Conservation (phyloP, 2,113 vertebrate genomes). For the Neogobius melanostomus region DNA sequence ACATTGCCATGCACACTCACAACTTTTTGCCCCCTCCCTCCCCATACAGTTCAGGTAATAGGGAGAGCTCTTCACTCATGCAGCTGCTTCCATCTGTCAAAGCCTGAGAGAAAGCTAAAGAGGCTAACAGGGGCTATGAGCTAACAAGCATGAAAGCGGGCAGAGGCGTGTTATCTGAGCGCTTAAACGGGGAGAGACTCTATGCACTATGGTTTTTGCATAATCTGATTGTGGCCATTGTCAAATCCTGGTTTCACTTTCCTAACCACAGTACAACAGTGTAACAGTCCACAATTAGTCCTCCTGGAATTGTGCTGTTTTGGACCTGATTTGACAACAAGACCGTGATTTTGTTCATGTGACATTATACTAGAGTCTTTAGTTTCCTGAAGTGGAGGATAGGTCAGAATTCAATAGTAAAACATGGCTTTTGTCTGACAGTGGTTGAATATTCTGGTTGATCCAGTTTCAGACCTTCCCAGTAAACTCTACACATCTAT, state of each 20-base stretch:
- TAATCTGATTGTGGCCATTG: neutral
- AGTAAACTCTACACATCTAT: no score
- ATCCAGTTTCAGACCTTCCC: no score
- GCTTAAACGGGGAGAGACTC: neutral
- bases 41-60: slow-evolving; percentile 62
- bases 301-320: neutral
- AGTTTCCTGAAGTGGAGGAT: no score
- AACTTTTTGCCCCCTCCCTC: slow-evolving; percentile 3
- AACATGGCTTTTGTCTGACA: no score
- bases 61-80: slow-evolving; percentile 25
- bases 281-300: neutral
- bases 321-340: neutral
- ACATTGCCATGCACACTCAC: neutral
- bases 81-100: slow-evolving; percentile 72
- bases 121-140: neutral
- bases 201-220: no score
- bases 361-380: no score
- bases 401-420: no score
- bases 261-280: no score
- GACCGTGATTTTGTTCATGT: no score
- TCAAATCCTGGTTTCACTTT: neutral
- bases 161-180: neutral
- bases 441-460: no score
- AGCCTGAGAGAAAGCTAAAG: neutral
- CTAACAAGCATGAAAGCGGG: neutral